A percentile compares a stretch with the other conserved stretches of the same genome.
These are phyloP conservation scores for Corythucha ciliata DNA, from an alignment of 2,888 invertebrate genomes.

Conservation along the genomic window DNA sequence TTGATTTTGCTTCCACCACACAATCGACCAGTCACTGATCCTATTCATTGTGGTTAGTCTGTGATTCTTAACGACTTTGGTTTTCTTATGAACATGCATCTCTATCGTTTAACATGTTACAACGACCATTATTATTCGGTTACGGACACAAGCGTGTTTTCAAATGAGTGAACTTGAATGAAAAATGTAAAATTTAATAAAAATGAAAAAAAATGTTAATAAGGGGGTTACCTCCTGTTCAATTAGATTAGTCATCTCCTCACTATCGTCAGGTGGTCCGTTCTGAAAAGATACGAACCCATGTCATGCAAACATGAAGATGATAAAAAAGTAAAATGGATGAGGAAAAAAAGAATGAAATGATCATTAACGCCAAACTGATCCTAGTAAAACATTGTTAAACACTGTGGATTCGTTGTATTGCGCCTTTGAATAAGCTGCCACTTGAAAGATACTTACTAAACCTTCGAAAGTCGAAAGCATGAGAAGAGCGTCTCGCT, in stretches of 20 bases:
- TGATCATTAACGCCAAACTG: slow-evolving; percentile 1
- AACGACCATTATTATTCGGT: too few relatives aligned
- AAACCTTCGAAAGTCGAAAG: slow-evolving; percentile 51
- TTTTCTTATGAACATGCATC: too few relatives aligned
- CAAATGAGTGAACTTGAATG: neutral
- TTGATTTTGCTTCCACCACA: too few relatives aligned
- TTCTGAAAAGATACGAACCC: slow-evolving; percentile 29
- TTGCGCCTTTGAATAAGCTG: slow-evolving; percentile 1
- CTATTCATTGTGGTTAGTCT: too few relatives aligned
- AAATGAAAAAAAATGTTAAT: slow-evolving; percentile 15
- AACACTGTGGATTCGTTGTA: slow-evolving; percentile 1
- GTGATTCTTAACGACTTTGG: too few relatives aligned
- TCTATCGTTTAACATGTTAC: too few relatives aligned
- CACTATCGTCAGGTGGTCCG: slow-evolving; percentile 34
- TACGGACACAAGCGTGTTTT: too few relatives aligned
- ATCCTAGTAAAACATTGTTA: neutral
- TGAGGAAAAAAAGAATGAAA: neutral
- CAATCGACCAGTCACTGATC: too few relatives aligned
- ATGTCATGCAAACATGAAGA: neutral
- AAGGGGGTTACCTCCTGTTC: slow-evolving; percentile 33
- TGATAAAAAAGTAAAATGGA: neutral
- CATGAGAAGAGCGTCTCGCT: slow-evolving; percentile 58
- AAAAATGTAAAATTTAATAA: slow-evolving; percentile 1
- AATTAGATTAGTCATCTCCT: slow-evolving; percentile 36
- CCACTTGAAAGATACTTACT: slow-evolving; percentile 36